phyloP scores from a whole-genome alignment of 2,797 vertebrate genomes.

The Pelochelys cantorii region DNA sequence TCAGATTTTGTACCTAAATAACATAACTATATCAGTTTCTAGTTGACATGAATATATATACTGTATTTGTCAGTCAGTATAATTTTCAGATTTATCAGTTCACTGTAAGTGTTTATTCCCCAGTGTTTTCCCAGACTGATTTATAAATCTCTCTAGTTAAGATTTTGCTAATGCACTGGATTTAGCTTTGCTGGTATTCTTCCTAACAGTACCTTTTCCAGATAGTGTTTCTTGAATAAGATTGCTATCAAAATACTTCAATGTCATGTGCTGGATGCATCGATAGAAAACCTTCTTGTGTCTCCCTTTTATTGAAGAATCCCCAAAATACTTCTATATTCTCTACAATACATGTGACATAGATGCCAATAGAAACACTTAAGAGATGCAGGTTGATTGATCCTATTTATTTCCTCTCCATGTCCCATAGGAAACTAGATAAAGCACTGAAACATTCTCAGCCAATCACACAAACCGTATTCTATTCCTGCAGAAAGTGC shows the following conservation, averaged over 20 bases:
- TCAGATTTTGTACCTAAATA: neutral
- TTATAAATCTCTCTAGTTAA: neutral
- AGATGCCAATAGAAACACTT: neutral
- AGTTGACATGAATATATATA: neutral
- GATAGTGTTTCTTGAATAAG: too few species aligned
- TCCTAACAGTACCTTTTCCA: neutral
- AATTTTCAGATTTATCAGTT: neutral
- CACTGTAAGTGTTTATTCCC: neutral
- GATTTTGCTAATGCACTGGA: neutral
- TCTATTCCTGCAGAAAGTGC: neutral
- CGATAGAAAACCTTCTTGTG: neutral
- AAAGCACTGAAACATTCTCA: neutral
- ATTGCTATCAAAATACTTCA: neutral
- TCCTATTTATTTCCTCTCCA: neutral
- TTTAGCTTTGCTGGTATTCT: neutral
- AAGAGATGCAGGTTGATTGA: neutral
- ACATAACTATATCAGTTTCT: neutral
- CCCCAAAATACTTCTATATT: neutral
- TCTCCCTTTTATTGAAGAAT: neutral
- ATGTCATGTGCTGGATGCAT: neutral
- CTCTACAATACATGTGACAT: neutral
- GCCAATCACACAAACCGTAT: neutral
- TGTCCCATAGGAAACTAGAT: neutral
- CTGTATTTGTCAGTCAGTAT: neutral
- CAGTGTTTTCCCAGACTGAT: neutral